A percentile compares a stretch with the other conserved stretches of the same genome.
phyloP scores from a whole-genome alignment of 2,113 vertebrate genomes.

The Neopipo cinnamomea region DNA sequence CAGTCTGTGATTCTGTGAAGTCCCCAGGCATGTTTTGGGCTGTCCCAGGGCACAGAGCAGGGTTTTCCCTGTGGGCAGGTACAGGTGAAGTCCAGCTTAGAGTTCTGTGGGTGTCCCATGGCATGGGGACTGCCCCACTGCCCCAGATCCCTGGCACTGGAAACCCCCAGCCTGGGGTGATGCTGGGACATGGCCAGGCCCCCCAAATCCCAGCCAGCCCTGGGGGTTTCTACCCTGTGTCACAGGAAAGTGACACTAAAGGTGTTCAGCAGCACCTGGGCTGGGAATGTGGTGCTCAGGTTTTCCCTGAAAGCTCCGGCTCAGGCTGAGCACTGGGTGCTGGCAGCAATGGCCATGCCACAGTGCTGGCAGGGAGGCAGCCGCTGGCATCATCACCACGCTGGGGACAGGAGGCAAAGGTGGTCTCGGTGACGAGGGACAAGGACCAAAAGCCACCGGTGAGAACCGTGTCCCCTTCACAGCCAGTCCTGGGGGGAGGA shows the following conservation, averaged over 20 bases:
- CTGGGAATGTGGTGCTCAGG: not conserved
- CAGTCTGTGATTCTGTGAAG: not conserved
- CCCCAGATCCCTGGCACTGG: not conserved
- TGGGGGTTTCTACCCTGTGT: accelerated
- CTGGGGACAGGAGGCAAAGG: not conserved
- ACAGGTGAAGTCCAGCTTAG: not conserved
- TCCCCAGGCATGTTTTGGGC: not conserved
- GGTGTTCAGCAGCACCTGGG: not conserved
- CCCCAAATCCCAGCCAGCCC: not conserved
- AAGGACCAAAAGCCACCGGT: not conserved
- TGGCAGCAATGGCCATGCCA: accelerated
- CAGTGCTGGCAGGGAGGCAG: not conserved
- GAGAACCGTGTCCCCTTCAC: accelerated
- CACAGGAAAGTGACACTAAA: not conserved
- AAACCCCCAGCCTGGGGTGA: not conserved
- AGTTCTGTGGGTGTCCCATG: not conserved
- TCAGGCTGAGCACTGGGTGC: not conserved
- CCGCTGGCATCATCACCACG: accelerated
- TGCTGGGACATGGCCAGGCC: not conserved
- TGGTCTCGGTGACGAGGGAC: accelerated
- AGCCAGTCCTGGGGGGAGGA: not conserved
- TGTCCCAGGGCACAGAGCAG: not conserved
- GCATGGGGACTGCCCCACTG: not conserved
- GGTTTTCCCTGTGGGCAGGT: not conserved
- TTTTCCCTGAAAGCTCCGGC: not conserved